Percentiles rank a stretch among this genome's conserved stretches.
Evolutionary conservation across 1,140 invertebrate genomes (phyloP).

Genomic region (Propsilocerus akamusi): DNA sequence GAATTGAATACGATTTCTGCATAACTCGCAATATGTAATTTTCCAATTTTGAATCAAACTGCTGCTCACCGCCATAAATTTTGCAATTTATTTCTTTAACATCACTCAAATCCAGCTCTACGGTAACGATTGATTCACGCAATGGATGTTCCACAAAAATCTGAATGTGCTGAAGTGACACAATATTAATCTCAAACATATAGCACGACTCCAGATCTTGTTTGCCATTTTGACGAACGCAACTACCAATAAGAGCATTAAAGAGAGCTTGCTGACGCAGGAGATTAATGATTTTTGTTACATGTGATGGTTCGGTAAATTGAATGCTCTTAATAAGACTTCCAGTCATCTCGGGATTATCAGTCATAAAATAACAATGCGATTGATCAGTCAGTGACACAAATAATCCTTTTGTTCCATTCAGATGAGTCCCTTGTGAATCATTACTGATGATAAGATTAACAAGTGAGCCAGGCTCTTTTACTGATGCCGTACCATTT

Average conservation of each 20-base stretch:
- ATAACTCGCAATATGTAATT: constrained; percentile 67
- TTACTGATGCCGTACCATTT: constrained; percentile 12
- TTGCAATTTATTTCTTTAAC: constrained; percentile 48
- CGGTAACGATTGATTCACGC: constrained; percentile 80
- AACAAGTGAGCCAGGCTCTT: constrained; percentile 60
- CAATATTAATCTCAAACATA: constrained; percentile 83
- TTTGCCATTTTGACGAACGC: constrained; percentile 58
- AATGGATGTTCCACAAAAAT: constrained; percentile 83
- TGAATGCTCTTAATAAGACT: constrained; percentile 58
- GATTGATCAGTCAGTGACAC: constrained; percentile 78
- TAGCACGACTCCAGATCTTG: constrained; percentile 33
- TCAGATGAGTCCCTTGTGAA: constrained; percentile 13
- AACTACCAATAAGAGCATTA: constrained; percentile 73
- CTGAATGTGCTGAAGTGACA: constrained; percentile 75
- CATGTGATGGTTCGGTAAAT: constrained; percentile 84
- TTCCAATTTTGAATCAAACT: constrained; percentile 38
- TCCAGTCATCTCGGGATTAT: constrained; percentile 44
- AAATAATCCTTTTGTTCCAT: constrained; percentile 22
- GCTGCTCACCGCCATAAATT: constrained; percentile 34
- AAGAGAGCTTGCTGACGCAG: constrained; percentile 83
- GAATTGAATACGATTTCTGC: constrained; percentile 79
- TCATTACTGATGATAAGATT: constrained; percentile 20
- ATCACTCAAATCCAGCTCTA: constrained; percentile 73
- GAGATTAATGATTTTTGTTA: constrained; percentile 68
- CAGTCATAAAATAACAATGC: constrained; percentile 86